Conservation (phyloP, 2,113 vertebrate genomes). For the Muntiacus muntjak region DNA sequence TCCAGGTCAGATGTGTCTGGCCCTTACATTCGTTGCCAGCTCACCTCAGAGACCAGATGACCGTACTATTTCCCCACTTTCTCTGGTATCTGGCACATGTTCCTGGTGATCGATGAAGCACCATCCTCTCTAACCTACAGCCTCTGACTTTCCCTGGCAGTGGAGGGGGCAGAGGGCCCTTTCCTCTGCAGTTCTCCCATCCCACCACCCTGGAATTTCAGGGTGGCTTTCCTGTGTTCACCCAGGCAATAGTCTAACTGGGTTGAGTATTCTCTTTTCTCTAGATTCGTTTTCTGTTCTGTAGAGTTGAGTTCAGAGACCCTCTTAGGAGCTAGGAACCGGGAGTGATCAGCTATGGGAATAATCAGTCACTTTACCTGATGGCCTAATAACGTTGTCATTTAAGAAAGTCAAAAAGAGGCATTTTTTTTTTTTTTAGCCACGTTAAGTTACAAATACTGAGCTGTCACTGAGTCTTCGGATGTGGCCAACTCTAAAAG, state of each 20-base stretch:
- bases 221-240: not conserved
- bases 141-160: too few species aligned
- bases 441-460: not conserved
- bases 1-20: not conserved
- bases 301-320: not conserved
- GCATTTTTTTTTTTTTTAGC: not conserved
- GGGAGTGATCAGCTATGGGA: not conserved
- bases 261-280: not conserved
- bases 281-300: not conserved
- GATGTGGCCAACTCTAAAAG: not conserved
- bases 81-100: not conserved
- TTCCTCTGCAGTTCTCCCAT: too few species aligned
- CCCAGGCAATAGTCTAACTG: not conserved
- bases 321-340: not conserved
- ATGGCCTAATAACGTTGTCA: not conserved
- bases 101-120: not conserved
- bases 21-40: not conserved
- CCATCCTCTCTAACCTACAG: not conserved
- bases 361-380: not conserved
- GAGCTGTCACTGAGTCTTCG: not conserved
- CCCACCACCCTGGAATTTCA: accelerated
- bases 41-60: not conserved
- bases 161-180: not conserved
- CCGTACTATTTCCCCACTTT: not conserved
- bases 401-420: not conserved